phyloP scores from a whole-genome alignment of 2,888 invertebrate species.

The Metopia argyrocephala region DNA sequence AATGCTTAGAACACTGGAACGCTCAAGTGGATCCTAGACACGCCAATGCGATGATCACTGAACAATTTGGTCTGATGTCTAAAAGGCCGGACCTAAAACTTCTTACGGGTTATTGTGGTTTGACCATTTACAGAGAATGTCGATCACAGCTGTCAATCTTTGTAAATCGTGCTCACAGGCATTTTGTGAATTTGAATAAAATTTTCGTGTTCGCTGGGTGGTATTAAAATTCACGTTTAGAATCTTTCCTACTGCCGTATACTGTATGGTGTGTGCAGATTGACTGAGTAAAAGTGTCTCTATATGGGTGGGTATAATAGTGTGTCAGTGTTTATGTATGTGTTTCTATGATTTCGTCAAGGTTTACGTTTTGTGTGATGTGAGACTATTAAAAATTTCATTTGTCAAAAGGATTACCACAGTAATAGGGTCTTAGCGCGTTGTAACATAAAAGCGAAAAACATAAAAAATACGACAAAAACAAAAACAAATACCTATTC shows the following conservation, averaged over 20 bases:
- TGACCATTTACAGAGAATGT: no score
- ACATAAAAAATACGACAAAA: no score
- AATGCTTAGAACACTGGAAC: no score
- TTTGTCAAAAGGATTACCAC: constrained; percentile 67
- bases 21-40: no score
- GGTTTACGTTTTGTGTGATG: constrained; percentile 61
- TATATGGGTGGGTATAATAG: neutral
- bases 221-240: constrained; percentile 23
- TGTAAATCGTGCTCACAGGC: no score
- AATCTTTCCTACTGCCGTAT: constrained; percentile 15
- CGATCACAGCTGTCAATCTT: no score
- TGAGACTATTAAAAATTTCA: constrained; percentile 67
- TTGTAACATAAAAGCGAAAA: constrained; percentile 59
- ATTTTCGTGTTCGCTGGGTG: no score
- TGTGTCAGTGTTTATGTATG: constrained; percentile 10
- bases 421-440: constrained; percentile 65
- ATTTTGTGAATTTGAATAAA: no score
- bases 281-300: neutral
- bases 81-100: no score
- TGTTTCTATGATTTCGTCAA: constrained; percentile 49
- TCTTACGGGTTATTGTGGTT: no score
- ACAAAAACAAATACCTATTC: constrained; percentile 53
- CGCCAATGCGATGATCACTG: no score
- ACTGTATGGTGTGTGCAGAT: neutral
- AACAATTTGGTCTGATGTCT: no score